Evolutionary conservation across 1,140 invertebrate genomes (phyloP), one percentile per base, ranked within the genome.

Genomic region (Pachyrhynchus sulphureomaculatus): DNA sequence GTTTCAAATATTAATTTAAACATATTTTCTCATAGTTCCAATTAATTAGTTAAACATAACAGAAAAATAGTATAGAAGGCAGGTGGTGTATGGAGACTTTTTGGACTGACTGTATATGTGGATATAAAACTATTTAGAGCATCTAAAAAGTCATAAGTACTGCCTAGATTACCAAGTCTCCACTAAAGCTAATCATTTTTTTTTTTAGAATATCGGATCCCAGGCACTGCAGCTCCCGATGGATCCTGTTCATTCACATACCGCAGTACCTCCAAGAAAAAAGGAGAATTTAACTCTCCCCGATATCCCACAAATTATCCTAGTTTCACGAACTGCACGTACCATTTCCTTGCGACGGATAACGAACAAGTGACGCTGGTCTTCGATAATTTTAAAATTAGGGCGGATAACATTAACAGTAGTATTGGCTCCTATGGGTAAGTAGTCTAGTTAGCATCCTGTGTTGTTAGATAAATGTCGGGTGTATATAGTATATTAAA

Each of bases 271-370:
- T 89, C 87, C 36, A 84, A 86, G 66, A 95, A 94, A 75, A 83
- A 84, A 45, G 95, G 95, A 13, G 90, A 93, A 67, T 93, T 98
- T 75, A 98, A 98, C 77, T 96, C 94, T 13, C 96, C 96, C 9
- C 85, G 95, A 36, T 93, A 96, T 84, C 95, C 95, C 68, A 89
- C 90, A 71, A 95, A 95, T 79, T 98, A 98, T 83, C 94, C 94
- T 44, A 92, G 91, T 68, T 88, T 89, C 72, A 93, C 90, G 23
- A 92, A 92, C 79, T 98, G 96, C 82, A 92, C 89, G 37, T 98
- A 95, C 79, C 83, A 89, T 66, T 95, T 98, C 77, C 74, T 88
- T 62, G 88, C 90, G 44, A 88, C 87, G 58, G 87, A 88, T 24
- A 90, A 93, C 73, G 93, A 96, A 76, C 93, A 96, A 78, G 91